Evolutionary conservation across 2,113 vertebrate species (phyloP).

Genomic region (Catagonus wagneri): DNA sequence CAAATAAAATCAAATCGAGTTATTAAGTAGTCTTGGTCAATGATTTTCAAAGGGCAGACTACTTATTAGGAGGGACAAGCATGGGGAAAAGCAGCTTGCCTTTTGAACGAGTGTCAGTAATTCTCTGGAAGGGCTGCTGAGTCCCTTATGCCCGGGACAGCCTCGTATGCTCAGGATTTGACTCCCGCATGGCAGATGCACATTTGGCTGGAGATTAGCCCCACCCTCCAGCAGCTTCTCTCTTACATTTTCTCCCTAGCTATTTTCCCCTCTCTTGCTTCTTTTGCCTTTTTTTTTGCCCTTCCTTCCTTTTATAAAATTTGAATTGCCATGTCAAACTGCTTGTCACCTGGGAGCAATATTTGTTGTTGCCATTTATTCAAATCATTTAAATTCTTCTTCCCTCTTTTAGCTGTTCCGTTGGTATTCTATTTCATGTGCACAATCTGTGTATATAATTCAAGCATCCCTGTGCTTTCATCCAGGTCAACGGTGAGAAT

Average conservation of each 20-base stretch:
- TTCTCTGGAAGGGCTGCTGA: accelerated
- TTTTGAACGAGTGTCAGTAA: accelerated
- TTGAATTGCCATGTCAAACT: background rate
- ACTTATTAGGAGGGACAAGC: background rate
- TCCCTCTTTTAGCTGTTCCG: background rate
- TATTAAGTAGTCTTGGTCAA: accelerated
- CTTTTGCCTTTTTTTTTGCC: background rate
- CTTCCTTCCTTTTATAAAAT: too few species aligned
- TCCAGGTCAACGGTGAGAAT: too few species aligned
- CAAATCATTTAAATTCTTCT: background rate
- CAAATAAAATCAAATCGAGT: background rate
- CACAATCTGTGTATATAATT: background rate
- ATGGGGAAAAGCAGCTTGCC: background rate
- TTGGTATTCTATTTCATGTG: background rate
- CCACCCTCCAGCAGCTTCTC: too few species aligned
- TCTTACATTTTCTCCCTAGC: too few species aligned
- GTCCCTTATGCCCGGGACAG: accelerated
- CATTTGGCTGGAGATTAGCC: accelerated
- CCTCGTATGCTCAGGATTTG: accelerated
- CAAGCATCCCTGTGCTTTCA: background rate
- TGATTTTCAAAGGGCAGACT: background rate
- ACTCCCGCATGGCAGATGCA: accelerated
- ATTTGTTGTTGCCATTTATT: background rate
- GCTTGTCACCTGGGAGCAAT: too few species aligned
- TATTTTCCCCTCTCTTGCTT: background rate